Conservation (phyloP, 2,888 invertebrate species). For the Stenodema calcarata region DNA sequence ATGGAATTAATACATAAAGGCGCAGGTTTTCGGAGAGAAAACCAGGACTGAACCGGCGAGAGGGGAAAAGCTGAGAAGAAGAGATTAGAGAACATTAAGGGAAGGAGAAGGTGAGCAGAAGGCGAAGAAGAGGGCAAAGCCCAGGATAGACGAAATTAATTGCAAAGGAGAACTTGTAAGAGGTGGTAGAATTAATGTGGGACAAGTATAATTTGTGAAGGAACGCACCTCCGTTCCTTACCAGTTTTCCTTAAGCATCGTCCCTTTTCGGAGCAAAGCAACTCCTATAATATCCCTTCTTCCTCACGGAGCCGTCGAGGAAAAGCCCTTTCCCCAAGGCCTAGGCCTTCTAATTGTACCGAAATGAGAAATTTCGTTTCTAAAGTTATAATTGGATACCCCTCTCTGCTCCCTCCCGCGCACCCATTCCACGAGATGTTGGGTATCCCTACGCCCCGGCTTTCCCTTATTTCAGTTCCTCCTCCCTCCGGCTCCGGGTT, state of each 20-base stretch:
- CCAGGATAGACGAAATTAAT: constrained; percentile 56
- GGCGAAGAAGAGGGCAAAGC: not conserved
- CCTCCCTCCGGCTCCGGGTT: not conserved
- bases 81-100: constrained; percentile 48
- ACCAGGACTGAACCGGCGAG: not conserved
- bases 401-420: constrained; percentile 56
- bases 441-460: constrained; percentile 4
- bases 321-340: constrained; percentile 41
- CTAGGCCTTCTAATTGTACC: constrained; percentile 64
- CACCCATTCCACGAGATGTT: constrained; percentile 2
- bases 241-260: constrained; percentile 1
- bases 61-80: constrained; percentile 22
- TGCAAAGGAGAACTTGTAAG: constrained; percentile 58
- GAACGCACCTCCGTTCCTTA: constrained; percentile 58
- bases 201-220: constrained; percentile 66
- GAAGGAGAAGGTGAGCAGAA: constrained; percentile 18
- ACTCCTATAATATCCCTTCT: constrained; percentile 63
- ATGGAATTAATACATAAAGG: constrained; percentile 51
- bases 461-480: constrained; percentile 33
- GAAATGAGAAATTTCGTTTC: constrained; percentile 67
- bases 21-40: not conserved
- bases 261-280: not conserved
- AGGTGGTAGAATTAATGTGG: constrained; percentile 63
- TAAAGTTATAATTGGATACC: constrained; percentile 67
- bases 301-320: not conserved